Evolutionary conservation across 2,797 vertebrate species (phyloP), one percentile per base, ranked within the genome.

Genomic region (Petrocephalus schoutedeni): DNA sequence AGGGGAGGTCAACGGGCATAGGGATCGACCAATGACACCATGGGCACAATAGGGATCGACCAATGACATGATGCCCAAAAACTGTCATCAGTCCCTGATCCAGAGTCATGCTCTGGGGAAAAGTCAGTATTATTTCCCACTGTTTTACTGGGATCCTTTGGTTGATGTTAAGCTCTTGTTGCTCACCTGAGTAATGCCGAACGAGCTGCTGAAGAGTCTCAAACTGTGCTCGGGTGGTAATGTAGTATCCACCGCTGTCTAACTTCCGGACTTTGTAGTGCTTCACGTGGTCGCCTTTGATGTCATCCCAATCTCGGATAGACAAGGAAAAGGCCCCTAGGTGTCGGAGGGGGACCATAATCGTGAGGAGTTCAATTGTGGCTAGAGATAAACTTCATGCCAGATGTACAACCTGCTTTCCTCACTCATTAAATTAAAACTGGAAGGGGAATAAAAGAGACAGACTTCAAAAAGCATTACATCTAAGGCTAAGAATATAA

Each of bases 211-310:
- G 98, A 61, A 99, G 97, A 0, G 98, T 99, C 95, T 99, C 98
- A 94, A 99, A 99, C 91, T 99, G 98, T 90, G 98, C 98, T 90
- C 98, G 96, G 89, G 98, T 99, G 92, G 98, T 99, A 93, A 99
- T 99, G 91, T 99, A 99, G 95, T 99, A 99, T 85, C 98, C 98
- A 61, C 98, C 98, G 56, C 96, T 99, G 95, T 99, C 98, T 92
- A 99, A 96, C 93, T 99, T 99, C 86, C 98, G 97, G 82, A 99
- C 99, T 94, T 99, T 99, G 92, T 99, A 99, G 94, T 99, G 98
- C 93, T 99, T 99, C 92, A 99, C 98, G 7, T 99, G 98, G 91
- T 99, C 98, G 90, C 98, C 98, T 94, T 99, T 99, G 95, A 98
- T 95, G 92, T 99, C 98, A 90, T 99, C 98, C 98, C 98, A 99